Base-by-base conservation (phyloP, 92 coral and sea anemone genomes). In the Metridium senile region DNA sequence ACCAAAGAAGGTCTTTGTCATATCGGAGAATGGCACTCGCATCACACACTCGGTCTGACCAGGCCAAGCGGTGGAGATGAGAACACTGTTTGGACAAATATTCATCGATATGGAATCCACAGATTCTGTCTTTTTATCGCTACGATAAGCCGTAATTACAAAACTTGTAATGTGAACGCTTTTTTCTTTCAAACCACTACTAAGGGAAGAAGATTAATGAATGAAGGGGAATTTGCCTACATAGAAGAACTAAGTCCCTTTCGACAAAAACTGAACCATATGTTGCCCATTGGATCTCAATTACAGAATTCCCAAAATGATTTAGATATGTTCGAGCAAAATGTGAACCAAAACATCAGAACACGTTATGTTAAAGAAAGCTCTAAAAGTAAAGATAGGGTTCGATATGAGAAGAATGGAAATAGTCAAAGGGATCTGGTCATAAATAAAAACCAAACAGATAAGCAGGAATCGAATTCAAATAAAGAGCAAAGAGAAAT, bases 21-120 rank as follows among this genome's bases (percentile, higher is more conserved):
- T 80, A 90, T 93, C 45, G 98, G 98, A n/a, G 96, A 93, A 73
- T 93, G 98, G 98, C 98, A 93, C 81, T 93, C 98, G 3, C 98
- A 93, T 71, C 98, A 93, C 63, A 88, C 75, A 35, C 85, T 83
- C 17, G 85, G 74, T 27, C 56, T 93, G 72, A 84, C 88, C 10
- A 67, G 80, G 32, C 98, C 98, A 34, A 93, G 98, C 46, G 82
- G 84, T 4, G 98, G 94, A 67, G 98, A 94, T 75, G 84, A 91
- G 68, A 83, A 61, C 46, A 94, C 98, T 4, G 98, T 93, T 16
- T 93, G 97, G 97, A 68, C 64, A 11, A 93, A 93, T 73, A 93
- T 93, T 93, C 90, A 88, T 0, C 62, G 77, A 34, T 88, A 82
- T 66, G 83, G 77, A 1, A 66, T 93, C 51, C 65, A 84, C n/a